Percentiles rank a stretch among this genome's conserved stretches.
phyloP scores from a whole-genome alignment of 2,797 vertebrate genomes.

The Takifugu ocellatus region DNA sequence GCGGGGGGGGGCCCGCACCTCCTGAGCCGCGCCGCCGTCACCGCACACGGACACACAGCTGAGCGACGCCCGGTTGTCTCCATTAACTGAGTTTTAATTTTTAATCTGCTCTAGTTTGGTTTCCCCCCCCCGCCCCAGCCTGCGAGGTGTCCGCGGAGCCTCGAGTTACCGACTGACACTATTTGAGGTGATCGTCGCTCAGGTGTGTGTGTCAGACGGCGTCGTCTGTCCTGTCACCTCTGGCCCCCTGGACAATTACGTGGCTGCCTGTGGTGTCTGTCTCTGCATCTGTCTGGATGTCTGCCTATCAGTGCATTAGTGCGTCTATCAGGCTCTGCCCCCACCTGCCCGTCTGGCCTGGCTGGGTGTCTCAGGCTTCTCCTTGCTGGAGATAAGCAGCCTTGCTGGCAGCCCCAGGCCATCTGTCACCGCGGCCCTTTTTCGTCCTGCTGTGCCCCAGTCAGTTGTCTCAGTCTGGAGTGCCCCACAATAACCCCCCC shows the following conservation, averaged over 20 bases:
- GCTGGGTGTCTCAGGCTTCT: constrained; percentile 48
- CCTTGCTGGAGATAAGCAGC: constrained; percentile 61
- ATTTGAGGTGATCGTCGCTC: constrained; percentile 48
- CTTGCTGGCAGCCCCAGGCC: constrained; percentile 60
- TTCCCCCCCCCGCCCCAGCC: not conserved
- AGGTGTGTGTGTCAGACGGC: constrained; percentile 18
- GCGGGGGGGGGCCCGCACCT: constrained; percentile 57
- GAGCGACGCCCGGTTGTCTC: constrained; percentile 26
- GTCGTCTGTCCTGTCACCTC: constrained; percentile 20
- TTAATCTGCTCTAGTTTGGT: constrained; percentile 28
- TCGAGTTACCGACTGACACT: constrained; percentile 46
- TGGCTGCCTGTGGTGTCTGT: constrained; percentile 21
- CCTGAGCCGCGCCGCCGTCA: constrained; percentile 49
- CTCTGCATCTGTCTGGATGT: constrained; percentile 47
- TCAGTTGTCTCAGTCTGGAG: constrained; percentile 45
- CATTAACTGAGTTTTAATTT: constrained; percentile 48
- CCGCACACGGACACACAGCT: constrained; percentile 10
- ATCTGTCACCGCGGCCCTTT: constrained; percentile 60
- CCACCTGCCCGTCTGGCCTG: constrained; percentile 57
- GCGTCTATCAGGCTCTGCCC: constrained; percentile 45
- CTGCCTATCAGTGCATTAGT: constrained; percentile 54
- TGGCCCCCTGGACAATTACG: not conserved
- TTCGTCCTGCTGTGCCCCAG: constrained; percentile 31
- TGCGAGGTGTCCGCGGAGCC: constrained; percentile 27
- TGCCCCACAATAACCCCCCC: constrained; percentile 20